Base-by-base conservation (phyloP, 2,113 vertebrate species). In the Atherinomorus stipes region DNA sequence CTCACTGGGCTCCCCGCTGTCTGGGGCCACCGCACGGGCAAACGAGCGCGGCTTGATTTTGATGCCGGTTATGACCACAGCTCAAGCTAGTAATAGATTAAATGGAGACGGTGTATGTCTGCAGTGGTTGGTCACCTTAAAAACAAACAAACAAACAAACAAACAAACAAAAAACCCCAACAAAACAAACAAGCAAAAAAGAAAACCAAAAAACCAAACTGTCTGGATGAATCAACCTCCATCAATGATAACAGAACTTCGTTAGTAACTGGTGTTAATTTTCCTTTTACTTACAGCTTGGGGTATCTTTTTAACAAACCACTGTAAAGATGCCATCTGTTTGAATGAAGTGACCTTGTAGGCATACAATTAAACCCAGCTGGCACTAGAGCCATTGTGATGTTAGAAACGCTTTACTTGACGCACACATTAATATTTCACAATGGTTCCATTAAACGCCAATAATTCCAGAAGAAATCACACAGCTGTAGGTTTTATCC, bases 301-400 rank as follows among this genome's bases (percentile, higher is more conserved):
- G 31, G 81, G 84, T 71, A 56, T 64, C 53, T 49, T 81, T 86
- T 80, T 85, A 79, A 84, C 81, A 74, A 77, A 84, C 85, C 76
- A 65, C 77, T 84, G 67, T 66, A 79, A 89, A 82, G 74, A 85
- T 34, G 71, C 73, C 88, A 85, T 90, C 88, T 91, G 88, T 88
- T 85, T 84, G 74, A 87, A 83, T 81, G 60, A 76, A 79, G 67
- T 85, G 75, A 88, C 82, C 82, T 80, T 76, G 76, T 72, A 81
- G 87, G 74, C 56, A 67, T 71, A 69, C 62, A 72, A 28, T 79
- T 74, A 86, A 81, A 76, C 71, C 85, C 81, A 89, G 84, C 86
- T 86, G 85, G 70, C 79, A 64, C 45, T 52, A 42, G 66, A 65
- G 57, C 68, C 77, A 65, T 56, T 52, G 64, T 71, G 75, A 69